A percentile compares a stretch with the other conserved stretches of the same genome.
Conservation (phyloP, 2,797 vertebrate species). For the Aulostomus chinensis region DNA sequence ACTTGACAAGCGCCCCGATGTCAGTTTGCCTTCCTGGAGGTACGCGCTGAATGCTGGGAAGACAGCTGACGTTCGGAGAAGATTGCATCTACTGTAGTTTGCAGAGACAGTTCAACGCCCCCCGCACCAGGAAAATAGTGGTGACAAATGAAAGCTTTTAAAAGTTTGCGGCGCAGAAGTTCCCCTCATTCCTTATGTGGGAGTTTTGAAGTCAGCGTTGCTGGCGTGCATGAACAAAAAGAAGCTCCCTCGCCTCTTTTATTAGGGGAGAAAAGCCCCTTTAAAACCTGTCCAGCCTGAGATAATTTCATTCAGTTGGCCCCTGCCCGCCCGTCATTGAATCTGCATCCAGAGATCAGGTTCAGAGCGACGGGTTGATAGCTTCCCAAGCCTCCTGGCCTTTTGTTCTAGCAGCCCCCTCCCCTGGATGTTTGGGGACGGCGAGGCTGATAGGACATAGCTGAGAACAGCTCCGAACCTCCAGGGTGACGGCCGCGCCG, state of each 20-base stretch:
- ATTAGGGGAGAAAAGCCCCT: slow-evolving; percentile 87
- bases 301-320: slow-evolving; percentile 99
- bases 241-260: slow-evolving; percentile 77
- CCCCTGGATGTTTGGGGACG: slow-evolving; percentile 79
- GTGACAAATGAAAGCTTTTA: slow-evolving; percentile 21
- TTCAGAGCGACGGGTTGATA: slow-evolving; percentile 93
- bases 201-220: slow-evolving; percentile 55
- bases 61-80: slow-evolving; percentile 66
- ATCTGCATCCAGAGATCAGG: slow-evolving; percentile 93
- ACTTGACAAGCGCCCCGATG: slow-evolving; percentile 75
- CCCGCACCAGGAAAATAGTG: slow-evolving; percentile 27
- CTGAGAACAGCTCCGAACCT: slow-evolving; percentile 91
- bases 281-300: slow-evolving; percentile 99
- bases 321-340: slow-evolving; percentile 82
- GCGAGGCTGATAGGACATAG: slow-evolving; percentile 87
- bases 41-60: slow-evolving; percentile 54
- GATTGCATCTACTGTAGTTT: slow-evolving; percentile 54
- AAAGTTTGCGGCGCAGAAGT: slow-evolving; percentile 34
- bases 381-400: slow-evolving; percentile 96
- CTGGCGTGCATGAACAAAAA: slow-evolving; percentile 66
- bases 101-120: slow-evolving; percentile 61
- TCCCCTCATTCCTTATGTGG: slow-evolving; percentile 41
- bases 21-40: slow-evolving; percentile 70
- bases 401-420: slow-evolving; percentile 88
- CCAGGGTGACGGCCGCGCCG: slow-evolving; percentile 23